Evolutionary conservation across 1,140 invertebrate species (phyloP), one percentile per base, ranked within the genome.

Genomic region (Stegodyphus dumicola): DNA sequence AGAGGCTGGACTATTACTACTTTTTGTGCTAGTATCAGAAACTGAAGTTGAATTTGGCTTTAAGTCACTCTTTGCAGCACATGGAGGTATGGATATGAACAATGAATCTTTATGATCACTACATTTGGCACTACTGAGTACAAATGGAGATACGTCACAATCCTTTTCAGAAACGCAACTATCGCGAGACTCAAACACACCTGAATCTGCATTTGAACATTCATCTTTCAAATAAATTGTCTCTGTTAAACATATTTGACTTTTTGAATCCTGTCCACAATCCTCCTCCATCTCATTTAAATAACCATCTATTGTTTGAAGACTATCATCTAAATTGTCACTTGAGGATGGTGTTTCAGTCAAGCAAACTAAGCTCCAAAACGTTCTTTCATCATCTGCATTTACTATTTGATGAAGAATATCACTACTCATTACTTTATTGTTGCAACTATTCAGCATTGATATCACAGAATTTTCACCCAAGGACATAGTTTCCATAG

Each of bases 1-100:
- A 90, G 89, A 70, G 92, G 92, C 71, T 64, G 86, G 79, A 70
- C 69, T 78, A 49, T 74, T 77, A 71, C 77, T 86, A n/a, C 65
- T 77, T 54, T 86, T 86, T 71, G 77, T 73, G 52, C 77, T 84
- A 52, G 77, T 67, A 33, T 79, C 69, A 2, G 74, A 77, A 6
- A 84, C 53, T 6, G 66, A 75, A n/a, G 70, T 65, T 18, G 67
- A 85, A 75, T n/a, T 60, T 10, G 49, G 18, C n/a, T 78, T 77
- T 18, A 86, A 64, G 56, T 78, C 76, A 78, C 49, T 71, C 69
- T 77, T 85, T 52, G 64, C n/a, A 66, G 80, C 17, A 66, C n/a
- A 67, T 10, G 78, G 66, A 49, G 81, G 81, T 67, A 85, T 85
- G 60, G 73, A 69, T 76, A 85, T 85, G 70, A 69, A 85, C 48